Evolutionary conservation across 92 coral and sea anemone genomes (phyloP), one percentile per base, ranked within the genome.

Genomic region (Virgularia gustaviana): DNA sequence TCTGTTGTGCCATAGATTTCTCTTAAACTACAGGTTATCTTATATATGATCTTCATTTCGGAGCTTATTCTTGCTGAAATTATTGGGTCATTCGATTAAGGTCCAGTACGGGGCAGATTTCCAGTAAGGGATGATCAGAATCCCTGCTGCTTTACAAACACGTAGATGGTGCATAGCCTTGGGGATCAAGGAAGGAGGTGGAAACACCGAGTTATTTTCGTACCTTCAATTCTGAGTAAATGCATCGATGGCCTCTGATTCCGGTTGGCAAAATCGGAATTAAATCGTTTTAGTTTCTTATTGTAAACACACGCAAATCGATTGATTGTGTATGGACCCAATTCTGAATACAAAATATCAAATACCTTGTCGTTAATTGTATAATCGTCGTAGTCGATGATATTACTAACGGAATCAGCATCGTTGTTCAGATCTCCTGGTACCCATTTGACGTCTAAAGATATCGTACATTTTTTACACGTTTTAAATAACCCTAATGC

Each of bases 191-290:
- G 59, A 47, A 0, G 67, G 28, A 19, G 80, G 80, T 41, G 77
- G 84, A 56, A 59, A 83, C 22, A 79, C 51, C 73, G 81, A 73
- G 57, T 55, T 71, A 23, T 41, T 70, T 2, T 83, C 53, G 19
- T 29, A 56, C 15, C 39, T 20, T 70, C 79, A 77, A 57, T 83
- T 77, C 55, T 77, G 83, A 7, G 87, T 56, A 34, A 82, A 82
- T 1, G 83, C 85, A 18, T 84, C 73, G 6, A 73, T 81, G 20
- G 83, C 71, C 7, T 56, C 66, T 8, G 79, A 64, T 10, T 68
- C 83, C 8, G 86, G 83, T 43, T 82, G 74, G 52, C 1, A 78
- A 57, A 77, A 63, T 79, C 57, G 3, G 86, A 73, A 49, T 80
- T 60, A 31, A 80, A 80, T 31, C 42, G 41, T 49, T 37, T 35